These are phyloP conservation scores for Malaclemys terrapin DNA, from an alignment of 2,113 vertebrate species.

Conservation along the genomic window DNA sequence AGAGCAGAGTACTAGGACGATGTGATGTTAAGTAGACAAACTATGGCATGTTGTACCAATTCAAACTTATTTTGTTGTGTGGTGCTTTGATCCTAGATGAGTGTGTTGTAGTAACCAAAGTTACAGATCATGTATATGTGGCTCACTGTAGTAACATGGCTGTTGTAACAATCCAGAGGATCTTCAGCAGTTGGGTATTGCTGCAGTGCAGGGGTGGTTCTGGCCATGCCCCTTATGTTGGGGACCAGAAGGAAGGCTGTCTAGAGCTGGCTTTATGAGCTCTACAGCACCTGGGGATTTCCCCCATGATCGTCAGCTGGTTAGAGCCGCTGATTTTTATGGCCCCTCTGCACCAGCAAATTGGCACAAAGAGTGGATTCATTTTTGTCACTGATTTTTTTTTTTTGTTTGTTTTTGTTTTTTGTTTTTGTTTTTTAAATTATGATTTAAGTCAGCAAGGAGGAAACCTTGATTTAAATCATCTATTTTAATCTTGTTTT, in stretches of 20 bases:
- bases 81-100: neutral
- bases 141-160: neutral
- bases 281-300: neutral
- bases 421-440: too few species aligned
- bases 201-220: neutral
- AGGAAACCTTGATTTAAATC: neutral
- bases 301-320: neutral
- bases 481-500: neutral
- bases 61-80: neutral
- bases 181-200: neutral
- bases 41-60: neutral
- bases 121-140: neutral
- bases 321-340: neutral
- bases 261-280: neutral
- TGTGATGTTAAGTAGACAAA: neutral
- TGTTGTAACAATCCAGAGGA: neutral
- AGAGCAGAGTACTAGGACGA: fast-evolving
- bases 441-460: neutral
- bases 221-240: fast-evolving
- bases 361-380: neutral
- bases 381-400: neutral
- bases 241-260: fast-evolving
- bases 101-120: neutral
- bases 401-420: too few species aligned
- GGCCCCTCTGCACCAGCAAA: neutral